A percentile compares a stretch with the other conserved stretches of the same genome.
Conservation (phyloP, 2,888 invertebrate genomes). For the Eristalis tenax region DNA sequence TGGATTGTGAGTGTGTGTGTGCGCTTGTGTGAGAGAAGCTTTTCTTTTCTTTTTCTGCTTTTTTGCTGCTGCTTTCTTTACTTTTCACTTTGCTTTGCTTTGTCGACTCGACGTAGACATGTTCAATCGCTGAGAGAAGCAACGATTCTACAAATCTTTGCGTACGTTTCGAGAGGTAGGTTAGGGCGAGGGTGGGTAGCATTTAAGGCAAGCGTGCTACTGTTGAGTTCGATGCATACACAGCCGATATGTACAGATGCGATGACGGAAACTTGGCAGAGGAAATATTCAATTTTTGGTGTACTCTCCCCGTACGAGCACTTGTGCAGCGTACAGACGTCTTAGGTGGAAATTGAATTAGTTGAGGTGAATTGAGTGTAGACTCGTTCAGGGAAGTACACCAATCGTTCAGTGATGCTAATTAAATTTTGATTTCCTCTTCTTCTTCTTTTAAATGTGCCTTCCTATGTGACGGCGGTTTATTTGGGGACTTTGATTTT, state of each 20-base stretch:
- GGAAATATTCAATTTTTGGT: slow-evolving; percentile 63
- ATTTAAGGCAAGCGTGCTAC: slow-evolving; percentile 21
- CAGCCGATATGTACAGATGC: slow-evolving; percentile 25
- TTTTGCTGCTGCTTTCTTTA: background rate
- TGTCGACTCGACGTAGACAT: slow-evolving; percentile 25
- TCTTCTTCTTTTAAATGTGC: background rate
- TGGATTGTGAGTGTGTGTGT: slow-evolving; percentile 8
- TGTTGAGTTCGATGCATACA: background rate
- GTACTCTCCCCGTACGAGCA: background rate
- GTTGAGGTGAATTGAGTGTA: slow-evolving; percentile 34
- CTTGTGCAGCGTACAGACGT: slow-evolving; percentile 36
- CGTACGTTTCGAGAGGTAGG: slow-evolving; percentile 17
- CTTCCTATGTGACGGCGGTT: background rate
- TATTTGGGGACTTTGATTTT: background rate
- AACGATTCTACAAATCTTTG: slow-evolving; percentile 14
- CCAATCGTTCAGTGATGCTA: background rate
- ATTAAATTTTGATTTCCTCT: background rate
- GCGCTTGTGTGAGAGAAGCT: slow-evolving; percentile 46
- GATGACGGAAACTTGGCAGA: slow-evolving; percentile 30
- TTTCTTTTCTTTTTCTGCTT: background rate
- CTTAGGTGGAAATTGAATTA: slow-evolving; percentile 61
- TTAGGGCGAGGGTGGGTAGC: background rate
- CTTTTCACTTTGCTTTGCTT: slow-evolving; percentile 5
- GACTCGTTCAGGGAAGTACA: slow-evolving; percentile 31
- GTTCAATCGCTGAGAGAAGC: slow-evolving; percentile 4